These are phyloP conservation scores for Sebastes trivittatus DNA, from an alignment of 2,797 vertebrate species.

Conservation along the genomic window DNA sequence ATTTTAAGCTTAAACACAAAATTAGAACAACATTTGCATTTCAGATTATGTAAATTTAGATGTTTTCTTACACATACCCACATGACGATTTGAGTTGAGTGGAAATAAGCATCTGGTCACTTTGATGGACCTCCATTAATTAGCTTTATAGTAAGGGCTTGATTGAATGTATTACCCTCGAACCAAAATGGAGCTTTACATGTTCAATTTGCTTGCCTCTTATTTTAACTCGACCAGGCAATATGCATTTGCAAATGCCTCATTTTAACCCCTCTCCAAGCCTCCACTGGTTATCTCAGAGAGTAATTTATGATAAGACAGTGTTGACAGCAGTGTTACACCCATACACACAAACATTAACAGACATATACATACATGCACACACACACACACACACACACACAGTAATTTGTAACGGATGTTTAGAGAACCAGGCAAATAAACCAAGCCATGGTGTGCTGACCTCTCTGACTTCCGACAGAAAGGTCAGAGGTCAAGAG, in stretches of 20 bases:
- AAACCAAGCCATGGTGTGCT: slow-evolving; percentile 18
- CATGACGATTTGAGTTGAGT: too few relatives aligned
- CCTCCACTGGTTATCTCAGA: slow-evolving; percentile 21
- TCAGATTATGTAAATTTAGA: background rate
- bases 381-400: background rate
- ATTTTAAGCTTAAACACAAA: background rate
- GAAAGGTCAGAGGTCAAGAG: slow-evolving; percentile 56
- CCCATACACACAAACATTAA: slow-evolving; percentile 11
- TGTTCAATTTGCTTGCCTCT: background rate
- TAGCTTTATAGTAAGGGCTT: too few relatives aligned
- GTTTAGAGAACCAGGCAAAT: slow-evolving; percentile 60
- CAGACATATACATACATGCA: background rate
- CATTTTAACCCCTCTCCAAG: background rate
- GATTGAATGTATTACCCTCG: background rate
- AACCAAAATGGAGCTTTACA: background rate
- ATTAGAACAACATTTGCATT: background rate
- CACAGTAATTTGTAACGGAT: slow-evolving; percentile 39
- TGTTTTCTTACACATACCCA: background rate
- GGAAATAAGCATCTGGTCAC: too few relatives aligned
- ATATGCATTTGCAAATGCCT: background rate
- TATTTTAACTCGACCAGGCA: background rate
- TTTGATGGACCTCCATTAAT: too few relatives aligned
- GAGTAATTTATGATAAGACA: slow-evolving; percentile 36
- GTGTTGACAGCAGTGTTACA: slow-evolving; percentile 17
- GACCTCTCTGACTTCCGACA: slow-evolving; percentile 40